A percentile compares a stretch with the other conserved stretches of the same genome.
Conservation (phyloP, 2,113 vertebrate species). For the Furnarius figulus region DNA sequence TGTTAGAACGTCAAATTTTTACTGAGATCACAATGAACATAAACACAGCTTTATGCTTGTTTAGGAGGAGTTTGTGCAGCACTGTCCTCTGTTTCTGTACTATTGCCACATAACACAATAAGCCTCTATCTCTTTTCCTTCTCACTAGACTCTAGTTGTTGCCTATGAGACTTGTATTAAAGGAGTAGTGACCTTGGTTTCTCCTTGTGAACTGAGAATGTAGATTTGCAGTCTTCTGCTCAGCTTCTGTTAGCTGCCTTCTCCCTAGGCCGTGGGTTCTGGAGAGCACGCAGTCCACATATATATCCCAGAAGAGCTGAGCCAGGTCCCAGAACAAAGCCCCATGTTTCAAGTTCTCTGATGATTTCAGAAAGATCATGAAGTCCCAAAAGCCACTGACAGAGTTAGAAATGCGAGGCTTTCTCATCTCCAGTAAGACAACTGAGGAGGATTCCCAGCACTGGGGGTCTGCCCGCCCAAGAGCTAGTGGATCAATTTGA, state of each 20-base stretch:
- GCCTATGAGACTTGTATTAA: background rate
- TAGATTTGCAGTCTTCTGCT: constrained; percentile 55
- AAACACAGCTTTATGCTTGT: background rate
- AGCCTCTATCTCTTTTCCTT: background rate
- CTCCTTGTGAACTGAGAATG: constrained; percentile 62
- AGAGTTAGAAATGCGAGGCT: constrained; percentile 87
- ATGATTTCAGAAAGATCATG: constrained; percentile 90
- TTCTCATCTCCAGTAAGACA: constrained; percentile 87
- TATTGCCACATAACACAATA: background rate
- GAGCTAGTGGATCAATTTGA: constrained; percentile 82
- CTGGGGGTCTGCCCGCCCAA: constrained; percentile 81
- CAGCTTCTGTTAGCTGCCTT: constrained; percentile 70
- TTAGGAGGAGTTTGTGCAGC: background rate
- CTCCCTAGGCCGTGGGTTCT: constrained; percentile 91
- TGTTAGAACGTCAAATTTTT: background rate
- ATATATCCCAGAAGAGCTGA: constrained; percentile 94
- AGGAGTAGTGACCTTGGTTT: constrained; percentile 67
- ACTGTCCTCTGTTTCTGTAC: background rate
- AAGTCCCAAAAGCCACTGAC: constrained; percentile 92
- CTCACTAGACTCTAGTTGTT: background rate
- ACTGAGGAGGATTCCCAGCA: constrained; percentile 93
- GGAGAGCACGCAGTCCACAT: constrained; percentile 91
- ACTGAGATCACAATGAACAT: background rate
- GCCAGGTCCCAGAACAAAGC: constrained; percentile 94
- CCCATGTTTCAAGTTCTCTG: constrained; percentile 87